Evolutionary conservation across 2,113 vertebrate species (phyloP), one percentile per base, ranked within the genome.

Genomic region (Glaucidium brasilianum): DNA sequence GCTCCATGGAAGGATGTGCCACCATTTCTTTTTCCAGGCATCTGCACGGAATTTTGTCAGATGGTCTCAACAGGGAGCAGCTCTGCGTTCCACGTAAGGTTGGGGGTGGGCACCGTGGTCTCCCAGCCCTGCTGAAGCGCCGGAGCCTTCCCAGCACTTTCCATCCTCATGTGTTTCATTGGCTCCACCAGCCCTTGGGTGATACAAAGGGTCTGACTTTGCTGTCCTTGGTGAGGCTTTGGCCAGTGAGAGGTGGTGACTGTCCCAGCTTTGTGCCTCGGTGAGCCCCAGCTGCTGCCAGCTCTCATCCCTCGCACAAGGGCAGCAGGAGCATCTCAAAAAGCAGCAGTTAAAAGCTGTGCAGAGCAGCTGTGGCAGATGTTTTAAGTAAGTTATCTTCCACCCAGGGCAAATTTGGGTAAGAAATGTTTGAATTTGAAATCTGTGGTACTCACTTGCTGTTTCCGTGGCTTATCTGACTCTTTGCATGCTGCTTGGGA

Each of bases 391-490:
- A 23, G 21, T 20, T 67, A 41, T 55, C 26, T 32, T 43, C 22
- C 19, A 47, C 30, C 8, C 12, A 3, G 47, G 47, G 18, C 21
- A 23, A 64, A 55, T 68, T 10, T 5, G 52, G 30, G 5, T 41
- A 15, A 17, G 39, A 34, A 49, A 29, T 18, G 11, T 68, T 73
- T 32, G 29, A 3, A 43, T 60, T 41, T 34, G 25, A 20, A 23
- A 63, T 15, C 39, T 43, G 21, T 34, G 9, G 2, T 29, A 41
- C 73, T 67, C 18, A 4, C 29, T n/a, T 23, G 30, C 45, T 74
- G 35, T 68, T 67, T 43, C 0, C 0, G 0, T 34, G 39, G n/a
- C 60, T 50, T 6, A 2, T 47, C 81, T n/a, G n/a, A 16, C 29
- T n/a, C 55, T 12, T 39, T 32, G 30, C 5, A 4, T 7, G 18